phyloP scores from a whole-genome alignment of 2,888 invertebrate genomes.

The Morpho helenor region DNA sequence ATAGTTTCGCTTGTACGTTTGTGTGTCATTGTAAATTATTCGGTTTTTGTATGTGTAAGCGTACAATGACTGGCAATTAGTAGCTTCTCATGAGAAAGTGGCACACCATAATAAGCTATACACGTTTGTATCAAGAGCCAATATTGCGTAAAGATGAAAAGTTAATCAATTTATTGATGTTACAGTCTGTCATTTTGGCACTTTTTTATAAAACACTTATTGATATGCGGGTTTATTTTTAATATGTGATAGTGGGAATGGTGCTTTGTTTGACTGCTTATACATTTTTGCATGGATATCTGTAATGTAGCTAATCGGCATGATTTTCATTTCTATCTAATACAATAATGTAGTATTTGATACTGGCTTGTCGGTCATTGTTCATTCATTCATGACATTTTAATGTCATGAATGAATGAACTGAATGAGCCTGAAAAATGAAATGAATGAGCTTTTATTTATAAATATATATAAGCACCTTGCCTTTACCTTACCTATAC shows the following conservation, averaged over 20 bases:
- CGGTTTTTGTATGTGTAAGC: conserved; percentile 6
- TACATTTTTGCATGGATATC: too few relatives aligned
- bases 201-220: conserved; percentile 2
- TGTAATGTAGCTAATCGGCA: too few relatives aligned
- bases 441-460: too few relatives aligned
- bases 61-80: conserved; percentile 11
- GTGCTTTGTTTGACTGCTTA: background rate
- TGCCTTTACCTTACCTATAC: too few relatives aligned
- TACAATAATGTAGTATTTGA: too few relatives aligned
- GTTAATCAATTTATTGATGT: conserved; percentile 5
- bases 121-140: background rate
- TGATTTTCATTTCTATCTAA: too few relatives aligned
- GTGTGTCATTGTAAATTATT: conserved; percentile 12
- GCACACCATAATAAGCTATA: conserved; percentile 1
- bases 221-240: conserved; percentile 1
- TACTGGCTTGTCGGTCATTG: too few relatives aligned
- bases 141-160: conserved; percentile 4
- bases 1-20: conserved; percentile 12
- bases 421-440: too few relatives aligned
- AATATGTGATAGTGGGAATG: background rate
- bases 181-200: conserved; percentile 4
- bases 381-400: too few relatives aligned
- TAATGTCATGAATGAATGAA: too few relatives aligned
- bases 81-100: conserved; percentile 7
- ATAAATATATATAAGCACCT: too few relatives aligned